Percentiles rank a stretch among this genome's conserved stretches.
Conservation (phyloP, 2,888 invertebrate species). For the Ethmia dodecea region DNA sequence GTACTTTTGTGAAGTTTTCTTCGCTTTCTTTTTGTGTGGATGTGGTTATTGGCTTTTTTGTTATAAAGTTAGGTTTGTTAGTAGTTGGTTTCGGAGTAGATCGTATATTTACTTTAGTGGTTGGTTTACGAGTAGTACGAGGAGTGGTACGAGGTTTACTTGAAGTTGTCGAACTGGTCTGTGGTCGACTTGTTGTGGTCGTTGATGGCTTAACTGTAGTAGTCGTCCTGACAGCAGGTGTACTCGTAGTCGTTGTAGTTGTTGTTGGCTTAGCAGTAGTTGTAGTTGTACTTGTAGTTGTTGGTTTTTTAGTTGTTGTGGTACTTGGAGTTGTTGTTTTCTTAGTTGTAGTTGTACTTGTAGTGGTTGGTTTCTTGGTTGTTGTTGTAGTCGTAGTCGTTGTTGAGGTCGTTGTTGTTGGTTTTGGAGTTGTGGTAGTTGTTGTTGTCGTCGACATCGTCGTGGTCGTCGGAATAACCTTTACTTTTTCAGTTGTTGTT, state of each 20-base stretch:
- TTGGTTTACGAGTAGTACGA: slow-evolving; percentile 13
- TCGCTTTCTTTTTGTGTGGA: slow-evolving; percentile 17
- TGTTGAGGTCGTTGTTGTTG: slow-evolving; percentile 23
- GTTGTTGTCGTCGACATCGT: slow-evolving; percentile 24
- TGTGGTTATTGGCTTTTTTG: slow-evolving; percentile 10
- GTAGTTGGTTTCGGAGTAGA: slow-evolving; percentile 16
- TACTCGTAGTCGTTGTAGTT: slow-evolving; percentile 18
- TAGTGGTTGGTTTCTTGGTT: slow-evolving; percentile 19
- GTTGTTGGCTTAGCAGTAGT: slow-evolving; percentile 17
- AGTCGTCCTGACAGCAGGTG: slow-evolving; percentile 11
- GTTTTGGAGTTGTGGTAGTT: slow-evolving; percentile 22
- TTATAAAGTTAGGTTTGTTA: slow-evolving; percentile 15
- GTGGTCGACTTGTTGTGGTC: slow-evolving; percentile 22
- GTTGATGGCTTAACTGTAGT: slow-evolving; percentile 16
- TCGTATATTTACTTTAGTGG: background rate
- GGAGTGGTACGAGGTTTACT: slow-evolving; percentile 20
- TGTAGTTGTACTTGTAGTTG: slow-evolving; percentile 16
- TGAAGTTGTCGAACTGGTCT: slow-evolving; percentile 22
- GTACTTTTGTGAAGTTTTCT: slow-evolving; percentile 16
- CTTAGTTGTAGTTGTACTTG: slow-evolving; percentile 19
- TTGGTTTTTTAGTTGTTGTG: slow-evolving; percentile 18
- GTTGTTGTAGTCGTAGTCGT: slow-evolving; percentile 24
- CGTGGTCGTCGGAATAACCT: slow-evolving; percentile 20
- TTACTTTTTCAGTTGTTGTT: slow-evolving; percentile 16
- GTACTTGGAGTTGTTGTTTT: slow-evolving; percentile 18